A percentile compares a stretch with the other conserved stretches of the same genome.
phyloP scores from a whole-genome alignment of 1,140 invertebrate genomes.

The Bathynomus jamesi region DNA sequence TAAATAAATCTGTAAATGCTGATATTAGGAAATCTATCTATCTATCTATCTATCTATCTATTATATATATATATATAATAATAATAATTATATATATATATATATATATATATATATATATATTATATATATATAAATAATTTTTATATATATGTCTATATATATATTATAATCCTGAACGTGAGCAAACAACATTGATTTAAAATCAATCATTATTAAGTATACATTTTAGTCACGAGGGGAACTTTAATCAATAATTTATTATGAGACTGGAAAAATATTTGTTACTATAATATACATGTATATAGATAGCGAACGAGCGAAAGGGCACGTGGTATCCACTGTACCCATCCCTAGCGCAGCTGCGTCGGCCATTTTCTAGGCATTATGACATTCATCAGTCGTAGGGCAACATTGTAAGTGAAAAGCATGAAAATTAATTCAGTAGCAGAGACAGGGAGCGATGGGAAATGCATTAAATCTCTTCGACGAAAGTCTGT shows the following conservation, averaged over 20 bases:
- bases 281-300: neutral
- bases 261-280: neutral
- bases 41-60: no score
- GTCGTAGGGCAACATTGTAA: slow-evolving; percentile 24
- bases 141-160: no score
- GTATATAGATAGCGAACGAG: slow-evolving; percentile 5
- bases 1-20: neutral
- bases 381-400: slow-evolving; percentile 36
- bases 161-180: no score
- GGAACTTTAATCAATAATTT: slow-evolving; percentile 1
- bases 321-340: slow-evolving; percentile 5
- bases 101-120: no score
- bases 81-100: no score
- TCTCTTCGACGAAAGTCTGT: slow-evolving; percentile 28
- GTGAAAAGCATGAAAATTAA: slow-evolving; percentile 35
- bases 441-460: slow-evolving; percentile 26
- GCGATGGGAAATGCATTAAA: slow-evolving; percentile 35
- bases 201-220: slow-evolving; percentile 2
- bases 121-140: no score
- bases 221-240: neutral
- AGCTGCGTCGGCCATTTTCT: slow-evolving; percentile 29
- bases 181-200: neutral
- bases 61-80: no score
- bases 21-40: no score
- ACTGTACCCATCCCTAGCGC: slow-evolving; percentile 14